Evolutionary conservation across 2,113 vertebrate genomes (phyloP), one percentile per base, ranked within the genome.

Genomic region (Toxostoma redivivum): DNA sequence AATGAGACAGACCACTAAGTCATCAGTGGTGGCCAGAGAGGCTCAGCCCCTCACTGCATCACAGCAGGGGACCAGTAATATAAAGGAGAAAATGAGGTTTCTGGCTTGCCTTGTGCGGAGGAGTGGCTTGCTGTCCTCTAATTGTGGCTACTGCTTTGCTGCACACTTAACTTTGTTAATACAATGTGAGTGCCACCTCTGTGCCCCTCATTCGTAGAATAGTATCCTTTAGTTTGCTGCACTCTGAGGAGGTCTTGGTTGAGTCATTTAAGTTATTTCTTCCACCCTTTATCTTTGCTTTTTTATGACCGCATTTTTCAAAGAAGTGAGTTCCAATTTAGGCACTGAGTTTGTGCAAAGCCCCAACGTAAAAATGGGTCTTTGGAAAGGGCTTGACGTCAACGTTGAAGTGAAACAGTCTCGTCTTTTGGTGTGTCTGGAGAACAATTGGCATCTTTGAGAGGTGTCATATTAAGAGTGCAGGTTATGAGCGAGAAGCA

Each of bases 81-180:
- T 3, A 51, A 83, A 56, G 91, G 92, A 81, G 72, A 67, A 93
- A 86, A 93, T 95, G 64, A 95, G 60, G 38, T 23, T 93, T 94
- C 60, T 62, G 85, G 33, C 50, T 80, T 42, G 67, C 48, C 74
- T 50, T 77, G 45, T 18, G 21, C 27, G 0, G 0, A 85, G 88
- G 71, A 83, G 50, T 82, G 89, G 80, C 76, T 88, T 27, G 38
- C 67, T 90, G 57, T 28, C 86, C 86, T 95, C 72, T 95, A 92
- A 93, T 90, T 94, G 88, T 91, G 88, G 88, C 83, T 56, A n/a
- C 72, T 19, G 62, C 47, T 66, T 74, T 51, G 58, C 76, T 57
- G 48, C 47, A 54, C 47, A 10, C 51, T 51, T 11, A 35, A 50
- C 33, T 30, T 37, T 42, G 30, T 67, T 74, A 91, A 69, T 61